These are phyloP conservation scores for Paracentrotus lividus DNA, from an alignment of 53 echinoderm and acorn worm genomes.

Conservation along the genomic window DNA sequence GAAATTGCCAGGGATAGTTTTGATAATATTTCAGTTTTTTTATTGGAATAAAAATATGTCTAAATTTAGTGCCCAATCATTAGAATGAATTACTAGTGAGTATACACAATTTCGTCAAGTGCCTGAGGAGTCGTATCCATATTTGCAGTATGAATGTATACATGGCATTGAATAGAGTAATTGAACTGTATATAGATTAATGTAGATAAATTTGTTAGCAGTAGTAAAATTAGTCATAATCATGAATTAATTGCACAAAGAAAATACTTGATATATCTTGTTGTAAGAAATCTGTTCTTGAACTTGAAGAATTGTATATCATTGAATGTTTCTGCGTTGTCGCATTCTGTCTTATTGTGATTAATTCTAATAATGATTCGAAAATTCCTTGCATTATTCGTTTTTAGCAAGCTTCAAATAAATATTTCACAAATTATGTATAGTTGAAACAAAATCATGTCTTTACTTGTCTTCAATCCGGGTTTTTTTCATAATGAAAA, in stretches of 20 bases:
- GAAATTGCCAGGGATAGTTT: constrained; percentile 47
- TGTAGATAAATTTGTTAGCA: neutral
- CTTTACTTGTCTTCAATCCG: neutral
- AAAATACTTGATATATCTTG: neutral
- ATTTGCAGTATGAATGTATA: constrained; percentile 3
- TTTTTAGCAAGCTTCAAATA: constrained; percentile 59
- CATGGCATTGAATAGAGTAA: neutral
- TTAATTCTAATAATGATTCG: constrained; percentile 6
- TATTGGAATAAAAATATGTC: neutral
- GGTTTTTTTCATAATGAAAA: too few relatives aligned
- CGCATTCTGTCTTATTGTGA: constrained; percentile 12
- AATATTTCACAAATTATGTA: constrained; percentile 48
- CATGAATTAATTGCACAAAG: neutral
- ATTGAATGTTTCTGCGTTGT: neutral
- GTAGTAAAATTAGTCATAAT: neutral
- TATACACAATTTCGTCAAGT: constrained; percentile 38
- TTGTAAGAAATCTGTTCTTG: neutral
- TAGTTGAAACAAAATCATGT: neutral
- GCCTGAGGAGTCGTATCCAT: neutral
- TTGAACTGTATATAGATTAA: neutral
- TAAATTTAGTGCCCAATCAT: constrained; percentile 14
- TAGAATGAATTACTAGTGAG: constrained; percentile 21
- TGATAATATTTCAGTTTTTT: constrained; percentile 21
- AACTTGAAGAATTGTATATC: neutral
- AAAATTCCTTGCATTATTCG: constrained; percentile 56